These are phyloP conservation scores for Raja brachyura DNA, from an alignment of 2,113 vertebrate species.

Conservation along the genomic window DNA sequence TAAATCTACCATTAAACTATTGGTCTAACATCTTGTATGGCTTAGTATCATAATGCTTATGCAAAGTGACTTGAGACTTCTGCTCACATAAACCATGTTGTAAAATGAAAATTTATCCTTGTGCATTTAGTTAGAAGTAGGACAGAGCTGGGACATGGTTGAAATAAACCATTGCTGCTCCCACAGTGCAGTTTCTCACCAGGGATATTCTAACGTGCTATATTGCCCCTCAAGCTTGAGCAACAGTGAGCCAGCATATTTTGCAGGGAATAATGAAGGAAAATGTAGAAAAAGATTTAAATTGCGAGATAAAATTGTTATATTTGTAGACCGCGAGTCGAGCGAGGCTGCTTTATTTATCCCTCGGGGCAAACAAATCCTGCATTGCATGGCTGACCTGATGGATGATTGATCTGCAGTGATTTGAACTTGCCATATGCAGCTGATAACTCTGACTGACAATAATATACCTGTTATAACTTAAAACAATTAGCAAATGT, in stretches of 20 bases:
- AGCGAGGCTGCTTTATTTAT: not conserved
- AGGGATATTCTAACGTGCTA: not conserved
- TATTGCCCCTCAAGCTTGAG: not conserved
- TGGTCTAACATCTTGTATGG: too few relatives aligned
- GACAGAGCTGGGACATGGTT: not conserved
- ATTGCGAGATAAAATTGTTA: not conserved
- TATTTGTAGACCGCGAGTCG: not conserved
- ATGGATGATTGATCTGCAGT: not conserved
- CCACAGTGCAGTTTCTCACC: not conserved
- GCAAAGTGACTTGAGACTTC: too few relatives aligned
- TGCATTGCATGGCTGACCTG: not conserved
- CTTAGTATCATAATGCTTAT: too few relatives aligned
- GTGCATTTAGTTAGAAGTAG: not conserved
- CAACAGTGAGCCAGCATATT: not conserved
- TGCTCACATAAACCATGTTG: too few relatives aligned
- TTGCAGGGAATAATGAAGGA: not conserved
- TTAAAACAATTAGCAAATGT: constrained; percentile 27
- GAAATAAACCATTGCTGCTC: not conserved
- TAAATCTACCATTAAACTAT: too few relatives aligned
- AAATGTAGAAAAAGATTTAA: not conserved
- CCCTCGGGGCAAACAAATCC: not conserved
- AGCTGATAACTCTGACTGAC: constrained; percentile 19
- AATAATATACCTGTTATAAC: not conserved
- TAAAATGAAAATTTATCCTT: too few relatives aligned
- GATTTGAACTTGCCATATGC: not conserved